Base-by-base conservation (phyloP, 2,888 invertebrate genomes). In the Diadegma fenestrale region DNA sequence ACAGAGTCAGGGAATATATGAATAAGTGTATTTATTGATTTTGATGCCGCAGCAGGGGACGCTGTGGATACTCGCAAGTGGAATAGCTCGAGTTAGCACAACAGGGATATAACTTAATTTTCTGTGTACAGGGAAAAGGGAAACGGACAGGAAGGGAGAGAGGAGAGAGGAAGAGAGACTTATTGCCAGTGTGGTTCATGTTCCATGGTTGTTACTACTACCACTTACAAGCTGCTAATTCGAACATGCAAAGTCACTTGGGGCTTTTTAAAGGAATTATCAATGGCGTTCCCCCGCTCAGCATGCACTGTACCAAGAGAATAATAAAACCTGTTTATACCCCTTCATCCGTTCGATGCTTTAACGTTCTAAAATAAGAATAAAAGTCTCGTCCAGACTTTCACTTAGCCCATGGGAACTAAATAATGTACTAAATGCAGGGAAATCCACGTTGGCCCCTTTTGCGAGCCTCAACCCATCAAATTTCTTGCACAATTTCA, bases 31-130 rank as follows among this genome's bases (percentile, higher is more conserved):
- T 73, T 54, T 71, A 73, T 73, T 43, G 54, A 80, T 73, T 51
- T 41, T 64, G 33, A 63, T 58, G 63, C 12, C n/a, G 22, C 61
- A 37, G 33, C 61, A 41, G 58, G 26, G 41, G 17, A 14, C 6
- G 17, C 22, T 48, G 17, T 48, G 54, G 41, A 22, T 33, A n/a
- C 26, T 63, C 51, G 72, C 30, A 22, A 41, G n/a, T 72, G 45
- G 12, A 61, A 48, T 75, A 69, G 48, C 45, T 26, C 69, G 58
- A 68, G 66, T 73, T 22, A 22, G 22, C 58, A 41, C 72, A 80
- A 72, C 82, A 54, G 78, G 58, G 43, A 72, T 80, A 69, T 82
- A 82, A 85, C 85, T 82, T 77, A 82, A 82, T 85, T 85, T 82
- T 68, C 68, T 33, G 45, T 72, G 64, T 37, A 75, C 37, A 26